phyloP scores from a whole-genome alignment of 2,113 vertebrate genomes.

The Spea bombifrons region DNA sequence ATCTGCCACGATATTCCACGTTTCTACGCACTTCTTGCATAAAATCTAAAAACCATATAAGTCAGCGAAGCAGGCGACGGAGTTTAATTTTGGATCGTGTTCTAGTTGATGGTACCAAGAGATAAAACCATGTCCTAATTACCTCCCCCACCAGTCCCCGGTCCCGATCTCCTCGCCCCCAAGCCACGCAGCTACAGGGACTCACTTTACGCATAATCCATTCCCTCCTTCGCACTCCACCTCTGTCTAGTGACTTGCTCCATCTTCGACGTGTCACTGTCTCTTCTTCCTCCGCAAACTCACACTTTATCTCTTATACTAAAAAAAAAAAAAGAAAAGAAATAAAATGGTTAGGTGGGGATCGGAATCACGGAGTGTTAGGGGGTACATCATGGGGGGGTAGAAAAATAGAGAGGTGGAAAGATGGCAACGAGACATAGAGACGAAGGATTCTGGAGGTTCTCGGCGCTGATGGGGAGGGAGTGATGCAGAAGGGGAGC shows the following conservation, averaged over 20 bases:
- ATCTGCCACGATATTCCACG: no score
- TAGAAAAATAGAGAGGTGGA: background rate
- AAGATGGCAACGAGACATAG: background rate
- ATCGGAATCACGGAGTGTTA: background rate
- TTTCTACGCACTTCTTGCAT: no score
- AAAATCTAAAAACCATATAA: constrained; percentile 30
- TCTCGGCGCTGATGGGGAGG: no score
- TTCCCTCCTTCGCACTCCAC: background rate
- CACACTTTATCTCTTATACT: constrained; percentile 23
- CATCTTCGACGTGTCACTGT: constrained; percentile 23
- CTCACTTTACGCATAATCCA: background rate
- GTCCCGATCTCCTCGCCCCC: background rate
- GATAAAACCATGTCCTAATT: constrained; percentile 46
- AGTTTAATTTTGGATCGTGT: constrained; percentile 44
- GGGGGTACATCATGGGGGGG: background rate
- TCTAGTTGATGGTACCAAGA: constrained; percentile 42
- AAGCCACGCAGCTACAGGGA: background rate
- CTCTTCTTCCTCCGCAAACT: constrained; percentile 9
- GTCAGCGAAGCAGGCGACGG: constrained; percentile 18
- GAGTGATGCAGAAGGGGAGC: background rate
- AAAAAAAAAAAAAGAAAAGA: constrained; percentile 7
- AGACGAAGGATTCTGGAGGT: no score
- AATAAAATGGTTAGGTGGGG: background rate
- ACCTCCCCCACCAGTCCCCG: background rate
- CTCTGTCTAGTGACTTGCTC: constrained; percentile 34